Base-by-base conservation (phyloP, 1,140 invertebrate genomes). In the Thalassaphorura encarpata region DNA sequence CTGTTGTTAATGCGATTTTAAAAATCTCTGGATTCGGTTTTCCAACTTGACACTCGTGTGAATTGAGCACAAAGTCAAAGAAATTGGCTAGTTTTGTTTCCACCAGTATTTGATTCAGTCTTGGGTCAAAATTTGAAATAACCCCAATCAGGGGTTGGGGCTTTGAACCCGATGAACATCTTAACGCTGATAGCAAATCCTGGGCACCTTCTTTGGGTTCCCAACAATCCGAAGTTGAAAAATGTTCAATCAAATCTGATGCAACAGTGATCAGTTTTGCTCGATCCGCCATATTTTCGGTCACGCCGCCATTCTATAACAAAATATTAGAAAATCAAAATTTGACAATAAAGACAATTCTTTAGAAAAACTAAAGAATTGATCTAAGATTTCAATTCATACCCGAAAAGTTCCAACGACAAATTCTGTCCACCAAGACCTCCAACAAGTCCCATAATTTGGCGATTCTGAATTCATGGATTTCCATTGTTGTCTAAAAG, bases 121-220 rank as follows among this genome's bases (percentile, higher is more conserved):
- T 76, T 43, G 85, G 81, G 73, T 94, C 89, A 74, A 85, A 90
- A 73, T 95, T 95, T 15, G 88, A 89, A 61, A 94, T 82, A 0
- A 90, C 78, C 18, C 89, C 89, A 23, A 93, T 58, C n/a, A n/a
- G n/a, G n/a, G n/a, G n/a, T n/a, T n/a, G n/a, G n/a, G n/a, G n/a
- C 3, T 72, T 65, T 15, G 83, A 63, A 39, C 70, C 64, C 16
- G 21, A 27, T 21, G 69, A 68, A 24, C 68, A 63, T 51, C 72
- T 75, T 16, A 86, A 67, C 56, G 76, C 74, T 28, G 78, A 69
- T 1, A 93, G 72, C 29, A 87, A 69, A 27, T 81, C 75, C 2
- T 75, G 64, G 15, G 78, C 75, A 4, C 82, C 83, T 33, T 82
- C 76, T 61, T 78, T 76, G 19, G 79, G 70, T 66, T 80, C 71